phyloP scores from a whole-genome alignment of 2,113 vertebrate genomes.

The Brachyhypopomus gauderio region DNA sequence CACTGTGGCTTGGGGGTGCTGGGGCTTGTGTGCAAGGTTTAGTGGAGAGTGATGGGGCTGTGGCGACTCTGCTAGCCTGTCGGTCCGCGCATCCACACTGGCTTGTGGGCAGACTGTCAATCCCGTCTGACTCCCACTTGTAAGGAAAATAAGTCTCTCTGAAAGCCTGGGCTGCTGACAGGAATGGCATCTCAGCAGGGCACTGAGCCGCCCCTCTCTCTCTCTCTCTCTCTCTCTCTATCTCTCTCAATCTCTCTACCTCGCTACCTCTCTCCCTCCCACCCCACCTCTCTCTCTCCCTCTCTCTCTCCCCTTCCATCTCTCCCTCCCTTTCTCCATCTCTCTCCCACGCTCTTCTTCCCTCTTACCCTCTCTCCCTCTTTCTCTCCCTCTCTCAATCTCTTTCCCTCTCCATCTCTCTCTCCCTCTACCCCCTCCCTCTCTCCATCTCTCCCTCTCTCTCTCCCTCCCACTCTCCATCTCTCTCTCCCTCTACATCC shows the following conservation, averaged over 20 bases:
- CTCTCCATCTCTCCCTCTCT: too few relatives aligned
- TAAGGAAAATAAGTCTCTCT: constrained; percentile 13
- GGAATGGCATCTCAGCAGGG: constrained; percentile 15
- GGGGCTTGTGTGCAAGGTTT: background rate
- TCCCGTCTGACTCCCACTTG: constrained; percentile 9
- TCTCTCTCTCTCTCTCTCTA: background rate
- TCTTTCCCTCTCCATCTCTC: background rate
- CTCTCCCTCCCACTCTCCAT: too few relatives aligned
- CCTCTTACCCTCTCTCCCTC: too few relatives aligned
- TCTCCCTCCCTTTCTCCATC: background rate
- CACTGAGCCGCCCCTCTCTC: background rate
- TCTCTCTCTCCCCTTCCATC: background rate
- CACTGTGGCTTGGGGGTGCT: background rate
- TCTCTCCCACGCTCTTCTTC: background rate
- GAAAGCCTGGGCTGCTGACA: constrained; percentile 10
- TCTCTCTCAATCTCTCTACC: too few relatives aligned
- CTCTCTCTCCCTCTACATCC: background rate
- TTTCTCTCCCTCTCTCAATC: background rate
- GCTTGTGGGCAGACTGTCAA: background rate
- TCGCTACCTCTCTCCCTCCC: too few relatives aligned
- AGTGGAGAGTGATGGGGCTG: background rate
- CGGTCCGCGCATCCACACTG: constrained; percentile 2
- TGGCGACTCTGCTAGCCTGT: background rate
- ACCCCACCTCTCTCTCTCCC: too few relatives aligned
- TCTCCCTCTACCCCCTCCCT: too few relatives aligned